Base-by-base conservation (phyloP, 1,140 invertebrate species). In the Whitmania pigra region DNA sequence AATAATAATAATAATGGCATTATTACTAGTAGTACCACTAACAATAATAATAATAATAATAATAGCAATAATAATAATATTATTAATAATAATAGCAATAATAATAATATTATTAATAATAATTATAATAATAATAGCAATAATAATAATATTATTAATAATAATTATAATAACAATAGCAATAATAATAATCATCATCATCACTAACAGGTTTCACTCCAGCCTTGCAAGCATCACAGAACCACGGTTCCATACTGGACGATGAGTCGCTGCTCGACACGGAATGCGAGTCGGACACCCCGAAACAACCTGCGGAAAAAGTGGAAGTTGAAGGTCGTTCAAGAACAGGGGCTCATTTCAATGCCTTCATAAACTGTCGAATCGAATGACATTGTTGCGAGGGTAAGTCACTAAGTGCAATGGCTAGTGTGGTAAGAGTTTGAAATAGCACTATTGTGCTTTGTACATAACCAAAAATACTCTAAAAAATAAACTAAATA, bases 181-280 rank as follows among this genome's bases (percentile, higher is more conserved):
- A 6, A 73, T 6, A 63, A 54, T 54, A 54, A 15, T 29, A 69
- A 71, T 31, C 17, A 31, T 18, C 55, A 71, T 25, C 31, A 68
- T 78, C 78, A 83, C 43, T 49, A 49, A 49, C 82, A 0, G 93
- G 92, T 82, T 90, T 88, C 36, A 86, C 87, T 13, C 92, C 92
- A 55, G 92, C 92, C 78, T 92, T 92, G 77, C 94, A 97, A n/a
- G 93, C 90, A 83, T 97, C 94, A 84, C 94, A 97, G 82, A 97
- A 97, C 94, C 94, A 97, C 0, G 94, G 94, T 76, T 94, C 93
- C 1, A 93, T 97, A 53, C 92, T 93, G 68, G 90, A 91, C 0
- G 92, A 89, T 13, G 93, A 96, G 36, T 78, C 78, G 17, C 79
- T 79, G 72, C 80, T 82, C 2, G 90, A 90, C 73, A 93, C 87